Evolutionary conservation across 2,888 invertebrate genomes (phyloP).

Genomic region (Phytoseiulus persimilis): DNA sequence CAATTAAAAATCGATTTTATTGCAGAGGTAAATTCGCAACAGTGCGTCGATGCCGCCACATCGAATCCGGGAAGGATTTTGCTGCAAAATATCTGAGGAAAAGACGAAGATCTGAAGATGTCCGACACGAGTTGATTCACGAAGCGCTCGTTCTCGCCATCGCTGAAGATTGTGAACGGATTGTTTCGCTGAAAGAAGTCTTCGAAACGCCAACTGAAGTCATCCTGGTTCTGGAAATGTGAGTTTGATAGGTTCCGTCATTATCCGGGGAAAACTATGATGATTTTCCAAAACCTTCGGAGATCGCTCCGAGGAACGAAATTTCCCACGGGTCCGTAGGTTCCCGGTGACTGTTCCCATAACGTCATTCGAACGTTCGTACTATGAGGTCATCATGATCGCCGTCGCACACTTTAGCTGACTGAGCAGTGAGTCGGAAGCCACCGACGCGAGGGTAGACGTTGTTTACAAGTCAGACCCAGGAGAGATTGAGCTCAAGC

Average conservation of each 20-base stretch:
- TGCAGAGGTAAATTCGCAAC: conserved; percentile 96
- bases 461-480: not conserved
- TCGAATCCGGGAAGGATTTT: conserved; percentile 73
- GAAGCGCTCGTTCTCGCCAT: conserved; percentile 85
- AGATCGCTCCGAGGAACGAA: not conserved
- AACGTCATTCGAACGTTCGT: not conserved
- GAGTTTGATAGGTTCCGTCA: no score
- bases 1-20: conserved; percentile 47
- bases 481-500: no score
- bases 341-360: not conserved
- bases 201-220: conserved; percentile 62
- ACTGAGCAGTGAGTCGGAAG: not conserved
- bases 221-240: conserved; percentile 83
- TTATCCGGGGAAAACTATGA: no score
- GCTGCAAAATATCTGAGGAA: conserved; percentile 89
- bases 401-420: not conserved
- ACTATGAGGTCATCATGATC: not conserved
- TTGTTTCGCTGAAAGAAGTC: conserved; percentile 82
- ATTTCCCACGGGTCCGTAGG: not conserved
- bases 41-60: conserved; percentile 79
- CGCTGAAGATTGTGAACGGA: conserved; percentile 62
- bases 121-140: conserved; percentile 78
- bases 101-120: conserved; percentile 65
- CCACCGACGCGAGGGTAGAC: not conserved
- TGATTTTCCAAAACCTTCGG: no score